Conservation (phyloP, 2,113 vertebrate species). For the Osmerus eperlanus region DNA sequence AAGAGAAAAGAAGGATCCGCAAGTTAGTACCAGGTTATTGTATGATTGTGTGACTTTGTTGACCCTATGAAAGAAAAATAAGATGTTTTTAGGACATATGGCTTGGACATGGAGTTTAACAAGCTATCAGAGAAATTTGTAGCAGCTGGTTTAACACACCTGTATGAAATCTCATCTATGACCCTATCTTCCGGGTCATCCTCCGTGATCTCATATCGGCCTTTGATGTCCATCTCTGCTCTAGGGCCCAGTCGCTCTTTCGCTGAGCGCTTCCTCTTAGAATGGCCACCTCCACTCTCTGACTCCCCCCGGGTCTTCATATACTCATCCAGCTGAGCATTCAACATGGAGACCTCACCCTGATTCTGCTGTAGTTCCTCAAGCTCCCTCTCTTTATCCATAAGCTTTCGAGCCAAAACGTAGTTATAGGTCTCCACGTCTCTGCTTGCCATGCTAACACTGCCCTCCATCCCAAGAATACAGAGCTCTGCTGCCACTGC, state of each 20-base stretch:
- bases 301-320: slow-evolving; percentile 70
- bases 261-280: slow-evolving; percentile 83
- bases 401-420: slow-evolving; percentile 86
- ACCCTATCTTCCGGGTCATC: slow-evolving; percentile 88
- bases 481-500: slow-evolving; percentile 85
- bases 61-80: slow-evolving; percentile 3
- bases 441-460: slow-evolving; percentile 81
- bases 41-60: background rate
- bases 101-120: background rate
- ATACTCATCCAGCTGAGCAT: slow-evolving; percentile 85
- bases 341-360: slow-evolving; percentile 75
- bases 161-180: slow-evolving; percentile 87
- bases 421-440: slow-evolving; percentile 95
- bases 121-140: background rate
- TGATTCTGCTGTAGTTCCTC: slow-evolving; percentile 45
- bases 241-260: slow-evolving; percentile 83
- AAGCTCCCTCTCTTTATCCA: slow-evolving; percentile 75
- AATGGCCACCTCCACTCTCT: slow-evolving; percentile 63
- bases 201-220: slow-evolving; percentile 85
- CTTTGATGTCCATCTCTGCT: slow-evolving; percentile 90
- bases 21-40: slow-evolving; percentile 6
- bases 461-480: slow-evolving; percentile 92
- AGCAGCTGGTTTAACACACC: slow-evolving; percentile 58
- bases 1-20: slow-evolving; percentile 6
- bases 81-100: background rate